These are phyloP conservation scores for Cyclopterus lumpus DNA, from an alignment of 2,797 vertebrate genomes.

Conservation along the genomic window DNA sequence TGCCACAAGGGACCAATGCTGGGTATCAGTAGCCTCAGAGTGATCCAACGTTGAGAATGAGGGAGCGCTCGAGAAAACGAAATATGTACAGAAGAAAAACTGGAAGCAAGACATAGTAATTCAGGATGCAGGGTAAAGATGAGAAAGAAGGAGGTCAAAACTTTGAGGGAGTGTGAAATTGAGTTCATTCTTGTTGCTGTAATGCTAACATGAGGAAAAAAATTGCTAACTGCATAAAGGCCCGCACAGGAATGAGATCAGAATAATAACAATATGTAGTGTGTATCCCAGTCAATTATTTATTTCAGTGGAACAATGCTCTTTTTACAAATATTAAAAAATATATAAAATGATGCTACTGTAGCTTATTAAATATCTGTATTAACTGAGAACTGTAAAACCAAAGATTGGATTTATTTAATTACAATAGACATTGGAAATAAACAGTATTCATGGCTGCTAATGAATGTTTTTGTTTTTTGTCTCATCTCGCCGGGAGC, in stretches of 20 bases:
- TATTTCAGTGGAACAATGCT: not conserved
- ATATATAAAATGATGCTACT: not conserved
- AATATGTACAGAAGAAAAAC: conserved; percentile 1
- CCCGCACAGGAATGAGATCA: not conserved
- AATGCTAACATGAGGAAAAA: not conserved
- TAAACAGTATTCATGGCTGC: conserved; percentile 10
- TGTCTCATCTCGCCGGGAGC: conserved; percentile 2
- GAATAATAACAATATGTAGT: not conserved
- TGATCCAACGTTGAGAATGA: conserved; percentile 11
- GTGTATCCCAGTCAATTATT: not conserved
- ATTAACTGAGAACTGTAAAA: not conserved
- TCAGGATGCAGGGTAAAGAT: not conserved
- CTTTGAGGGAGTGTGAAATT: not conserved
- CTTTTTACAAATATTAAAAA: not conserved
- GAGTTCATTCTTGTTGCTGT: not conserved
- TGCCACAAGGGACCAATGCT: conserved; percentile 19
- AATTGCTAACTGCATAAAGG: not conserved
- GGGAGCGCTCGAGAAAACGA: not conserved
- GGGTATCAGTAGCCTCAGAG: conserved; percentile 16
- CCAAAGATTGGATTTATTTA: not conserved
- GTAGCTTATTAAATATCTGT: conserved; percentile 1
- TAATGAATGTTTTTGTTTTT: not conserved
- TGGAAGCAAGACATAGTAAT: not conserved
- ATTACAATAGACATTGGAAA: conserved; percentile 11
- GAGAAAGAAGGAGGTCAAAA: not conserved